These are phyloP conservation scores for Addax nasomaculatus DNA, from an alignment of 2,113 vertebrate species.

Conservation along the genomic window DNA sequence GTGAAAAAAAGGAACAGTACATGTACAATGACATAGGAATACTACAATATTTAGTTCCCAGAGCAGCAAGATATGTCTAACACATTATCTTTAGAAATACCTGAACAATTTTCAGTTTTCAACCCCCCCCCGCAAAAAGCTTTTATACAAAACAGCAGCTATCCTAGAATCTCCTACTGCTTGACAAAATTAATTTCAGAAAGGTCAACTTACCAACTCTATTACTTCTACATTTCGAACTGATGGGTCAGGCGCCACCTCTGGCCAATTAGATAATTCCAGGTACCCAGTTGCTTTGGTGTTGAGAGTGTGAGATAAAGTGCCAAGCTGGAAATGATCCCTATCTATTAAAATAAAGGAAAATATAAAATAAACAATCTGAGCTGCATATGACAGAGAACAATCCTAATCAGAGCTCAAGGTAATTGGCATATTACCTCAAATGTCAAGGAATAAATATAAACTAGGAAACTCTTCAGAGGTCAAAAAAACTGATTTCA, in stretches of 20 bases:
- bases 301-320: constrained; percentile 94
- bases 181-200: constrained; percentile 68
- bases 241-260: constrained; percentile 90
- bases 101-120: constrained; percentile 8
- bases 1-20: constrained; percentile 56
- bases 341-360: constrained; percentile 86
- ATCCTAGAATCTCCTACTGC: background rate
- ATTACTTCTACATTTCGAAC: constrained; percentile 93
- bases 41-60: constrained; percentile 17
- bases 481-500: constrained; percentile 86
- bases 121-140: background rate
- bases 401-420: constrained; percentile 81
- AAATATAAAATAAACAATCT: constrained; percentile 78
- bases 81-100: background rate
- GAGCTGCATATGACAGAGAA: constrained; percentile 76
- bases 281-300: constrained; percentile 90
- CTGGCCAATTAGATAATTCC: constrained; percentile 95
- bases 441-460: constrained; percentile 89
- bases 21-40: background rate
- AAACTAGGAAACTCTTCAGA: constrained; percentile 87
- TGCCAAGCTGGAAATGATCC: constrained; percentile 96
- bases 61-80: background rate
- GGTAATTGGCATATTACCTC: constrained; percentile 86
- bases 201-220: constrained; percentile 85
- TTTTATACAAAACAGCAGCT: constrained; percentile 51